Conservation (phyloP, 2,888 invertebrate species). For the Strigamia maritima region DNA sequence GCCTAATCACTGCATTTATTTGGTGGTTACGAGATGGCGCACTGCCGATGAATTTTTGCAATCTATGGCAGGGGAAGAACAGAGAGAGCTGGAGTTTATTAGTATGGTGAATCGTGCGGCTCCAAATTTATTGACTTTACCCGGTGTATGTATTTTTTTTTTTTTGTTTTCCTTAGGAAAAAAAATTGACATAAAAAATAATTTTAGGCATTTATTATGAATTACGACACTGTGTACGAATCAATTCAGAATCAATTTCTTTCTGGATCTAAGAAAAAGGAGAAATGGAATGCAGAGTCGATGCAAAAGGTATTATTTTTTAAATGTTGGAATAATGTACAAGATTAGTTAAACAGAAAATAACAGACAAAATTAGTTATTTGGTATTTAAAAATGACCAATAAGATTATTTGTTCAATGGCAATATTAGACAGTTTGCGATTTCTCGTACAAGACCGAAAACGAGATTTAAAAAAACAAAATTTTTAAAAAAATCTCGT, state of each 20-base stretch:
- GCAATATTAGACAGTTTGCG: too few species aligned
- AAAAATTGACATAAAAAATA: neutral
- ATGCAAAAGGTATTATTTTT: conserved; percentile 62
- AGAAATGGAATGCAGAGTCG: conserved; percentile 71
- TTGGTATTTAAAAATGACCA: too few species aligned
- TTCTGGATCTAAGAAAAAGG: conserved; percentile 78
- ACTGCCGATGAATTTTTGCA: conserved; percentile 40
- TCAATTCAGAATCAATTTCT: conserved; percentile 69
- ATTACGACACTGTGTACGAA: conserved; percentile 56
- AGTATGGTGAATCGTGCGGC: neutral
- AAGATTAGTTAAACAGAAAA: too few species aligned
- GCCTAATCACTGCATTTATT: conserved; percentile 97
- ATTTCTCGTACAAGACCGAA: too few species aligned
- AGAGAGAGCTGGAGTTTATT: conserved; percentile 39
- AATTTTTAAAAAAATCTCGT: too few species aligned
- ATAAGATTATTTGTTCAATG: too few species aligned
- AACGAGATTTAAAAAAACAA: too few species aligned
- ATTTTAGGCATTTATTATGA: conserved; percentile 50
- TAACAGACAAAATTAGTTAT: too few species aligned
- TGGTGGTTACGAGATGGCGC: conserved; percentile 74
- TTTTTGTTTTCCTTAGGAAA: neutral
- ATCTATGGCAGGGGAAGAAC: conserved; percentile 39
- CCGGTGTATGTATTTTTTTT: conserved; percentile 37
- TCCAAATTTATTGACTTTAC: conserved; percentile 36
- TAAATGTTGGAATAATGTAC: too few species aligned